Conservation (phyloP, 37 sponge, comb jelly and placozoan genomes). For the Agelas oroides region DNA sequence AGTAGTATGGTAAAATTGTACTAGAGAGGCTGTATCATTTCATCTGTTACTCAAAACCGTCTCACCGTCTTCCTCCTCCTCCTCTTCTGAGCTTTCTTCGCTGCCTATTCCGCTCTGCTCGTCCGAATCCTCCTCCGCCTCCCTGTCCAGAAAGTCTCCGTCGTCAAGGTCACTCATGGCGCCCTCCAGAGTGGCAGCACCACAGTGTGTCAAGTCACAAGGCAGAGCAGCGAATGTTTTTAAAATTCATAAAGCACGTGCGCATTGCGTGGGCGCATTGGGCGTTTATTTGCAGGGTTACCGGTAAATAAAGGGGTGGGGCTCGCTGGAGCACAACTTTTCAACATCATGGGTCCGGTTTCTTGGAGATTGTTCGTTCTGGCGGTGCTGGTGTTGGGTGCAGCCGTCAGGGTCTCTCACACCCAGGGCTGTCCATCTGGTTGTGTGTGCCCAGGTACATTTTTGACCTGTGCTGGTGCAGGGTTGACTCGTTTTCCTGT, state of each 20-base stretch:
- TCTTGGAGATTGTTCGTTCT: background rate
- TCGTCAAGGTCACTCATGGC: constrained; percentile 31
- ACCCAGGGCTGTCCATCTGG: constrained; percentile 16
- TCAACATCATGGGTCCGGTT: background rate
- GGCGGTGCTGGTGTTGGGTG: background rate
- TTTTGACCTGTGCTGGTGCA: constrained; percentile 9
- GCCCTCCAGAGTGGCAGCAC: background rate
- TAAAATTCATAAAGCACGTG: too few relatives aligned
- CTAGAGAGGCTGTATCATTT: too few relatives aligned
- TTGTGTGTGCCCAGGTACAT: background rate
- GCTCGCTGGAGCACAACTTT: background rate
- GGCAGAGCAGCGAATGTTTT: too few relatives aligned
- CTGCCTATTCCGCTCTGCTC: constrained; percentile 14
- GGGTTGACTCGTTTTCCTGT: constrained; percentile 19
- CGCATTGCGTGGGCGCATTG: too few relatives aligned
- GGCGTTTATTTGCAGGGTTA: too few relatives aligned
- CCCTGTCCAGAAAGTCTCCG: background rate
- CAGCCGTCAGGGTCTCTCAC: background rate
- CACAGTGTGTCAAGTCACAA: background rate
- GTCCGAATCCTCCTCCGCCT: constrained; percentile 56
- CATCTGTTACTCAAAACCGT: too few relatives aligned
- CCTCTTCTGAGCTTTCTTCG: constrained; percentile 36
- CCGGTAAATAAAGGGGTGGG: background rate
- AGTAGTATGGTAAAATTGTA: too few relatives aligned
- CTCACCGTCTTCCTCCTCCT: constrained; percentile 8